Conservation (phyloP, 1,140 invertebrate species). For the Lethrus apterus region DNA sequence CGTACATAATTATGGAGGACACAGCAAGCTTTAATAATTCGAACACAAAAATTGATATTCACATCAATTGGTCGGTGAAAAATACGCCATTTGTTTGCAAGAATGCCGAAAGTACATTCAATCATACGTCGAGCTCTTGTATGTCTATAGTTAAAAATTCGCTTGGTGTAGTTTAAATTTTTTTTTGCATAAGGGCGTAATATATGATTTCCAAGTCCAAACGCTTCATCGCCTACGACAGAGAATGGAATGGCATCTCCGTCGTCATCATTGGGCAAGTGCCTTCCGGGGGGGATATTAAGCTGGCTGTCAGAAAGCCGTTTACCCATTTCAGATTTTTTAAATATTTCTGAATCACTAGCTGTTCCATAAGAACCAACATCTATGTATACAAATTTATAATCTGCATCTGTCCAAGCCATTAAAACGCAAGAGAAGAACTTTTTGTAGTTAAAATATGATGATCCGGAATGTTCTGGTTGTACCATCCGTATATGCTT, state of each 20-base stretch:
- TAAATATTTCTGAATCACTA: slow-evolving; percentile 18
- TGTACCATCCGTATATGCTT: not conserved
- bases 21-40: not conserved
- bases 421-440: slow-evolving; percentile 10
- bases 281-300: slow-evolving; percentile 11
- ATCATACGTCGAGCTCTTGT: not conserved
- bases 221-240: slow-evolving; percentile 31
- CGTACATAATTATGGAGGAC: slow-evolving; percentile 17
- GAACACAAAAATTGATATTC: not conserved
- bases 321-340: slow-evolving; percentile 13
- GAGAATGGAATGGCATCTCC: slow-evolving; percentile 13
- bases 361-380: slow-evolving; percentile 16
- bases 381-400: slow-evolving; percentile 17
- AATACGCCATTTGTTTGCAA: slow-evolving; percentile 7
- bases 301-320: not conserved
- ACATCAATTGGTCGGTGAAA: not conserved
- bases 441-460: not conserved
- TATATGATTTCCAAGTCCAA: slow-evolving; percentile 25
- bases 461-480: not conserved
- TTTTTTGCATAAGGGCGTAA: slow-evolving; percentile 12
- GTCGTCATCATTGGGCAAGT: slow-evolving; percentile 14
- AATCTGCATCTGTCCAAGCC: slow-evolving; percentile 14
- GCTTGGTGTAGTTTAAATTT: slow-evolving; percentile 3
- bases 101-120: slow-evolving; percentile 4
- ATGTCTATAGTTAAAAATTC: slow-evolving; percentile 5